phyloP scores from a whole-genome alignment of 2,888 invertebrate species.

The Dusona sp. region DNA sequence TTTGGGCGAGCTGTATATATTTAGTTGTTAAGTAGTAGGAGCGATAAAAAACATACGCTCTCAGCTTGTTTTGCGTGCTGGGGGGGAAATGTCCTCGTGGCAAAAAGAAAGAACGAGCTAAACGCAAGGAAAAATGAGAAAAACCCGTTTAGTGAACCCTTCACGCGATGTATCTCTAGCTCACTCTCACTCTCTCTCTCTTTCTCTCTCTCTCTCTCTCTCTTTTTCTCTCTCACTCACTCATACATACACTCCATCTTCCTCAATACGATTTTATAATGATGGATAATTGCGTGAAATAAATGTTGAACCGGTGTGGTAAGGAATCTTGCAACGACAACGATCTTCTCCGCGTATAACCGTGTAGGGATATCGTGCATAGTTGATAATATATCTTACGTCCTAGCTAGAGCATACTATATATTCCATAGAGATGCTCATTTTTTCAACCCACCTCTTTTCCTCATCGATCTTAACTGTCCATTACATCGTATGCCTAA shows the following conservation, averaged over 20 bases:
- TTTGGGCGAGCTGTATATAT: constrained; percentile 1
- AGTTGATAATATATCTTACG: constrained; percentile 31
- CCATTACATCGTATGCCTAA: constrained; percentile 14
- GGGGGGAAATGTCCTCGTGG: constrained; percentile 46
- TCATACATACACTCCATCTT: background rate
- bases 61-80: constrained; percentile 5
- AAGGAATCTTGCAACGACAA: constrained; percentile 50
- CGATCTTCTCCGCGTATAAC: constrained; percentile 22
- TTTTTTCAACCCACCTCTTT: constrained; percentile 40
- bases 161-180: constrained; percentile 32
- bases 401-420: constrained; percentile 7
- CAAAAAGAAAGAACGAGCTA: constrained; percentile 37
- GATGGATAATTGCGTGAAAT: constrained; percentile 66
- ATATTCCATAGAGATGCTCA: constrained; percentile 11
- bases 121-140: constrained; percentile 17
- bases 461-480: constrained; percentile 32
- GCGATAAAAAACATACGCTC: constrained; percentile 4
- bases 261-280: constrained; percentile 57
- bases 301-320: constrained; percentile 61
- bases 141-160: constrained; percentile 58
- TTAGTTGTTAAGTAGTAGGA: constrained; percentile 3
- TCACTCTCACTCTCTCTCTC: background rate
- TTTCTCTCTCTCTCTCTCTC: background rate
- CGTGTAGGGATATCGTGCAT: constrained; percentile 22
- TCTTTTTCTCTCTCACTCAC: background rate